Percentiles rank a stretch among this genome's conserved stretches.
These are phyloP conservation scores for Halictus quadricinctus DNA, from an alignment of 2,888 invertebrate species.

Conservation along the genomic window DNA sequence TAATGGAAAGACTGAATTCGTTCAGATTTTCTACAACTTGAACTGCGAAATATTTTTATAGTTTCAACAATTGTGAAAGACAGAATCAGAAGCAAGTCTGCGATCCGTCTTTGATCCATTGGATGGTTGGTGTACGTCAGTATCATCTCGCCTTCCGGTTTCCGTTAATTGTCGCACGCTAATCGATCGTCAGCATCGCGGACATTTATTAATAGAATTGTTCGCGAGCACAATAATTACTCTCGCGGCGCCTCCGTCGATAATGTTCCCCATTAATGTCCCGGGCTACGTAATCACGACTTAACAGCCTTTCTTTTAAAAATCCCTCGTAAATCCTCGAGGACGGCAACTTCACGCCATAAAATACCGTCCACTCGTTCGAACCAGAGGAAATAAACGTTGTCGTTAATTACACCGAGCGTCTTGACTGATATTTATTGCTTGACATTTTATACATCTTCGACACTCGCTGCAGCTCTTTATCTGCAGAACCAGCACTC, in stretches of 20 bases:
- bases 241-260: background rate
- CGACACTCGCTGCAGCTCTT: background rate
- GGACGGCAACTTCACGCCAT: slow-evolving; percentile 63
- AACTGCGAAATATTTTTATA: too few species aligned
- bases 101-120: background rate
- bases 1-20: too few species aligned
- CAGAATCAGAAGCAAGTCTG: background rate
- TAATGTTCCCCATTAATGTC: slow-evolving; percentile 9
- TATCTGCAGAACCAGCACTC: background rate
- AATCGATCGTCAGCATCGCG: background rate
- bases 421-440: slow-evolving; percentile 12
- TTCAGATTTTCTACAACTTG: too few species aligned
- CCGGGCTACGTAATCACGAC: slow-evolving; percentile 8
- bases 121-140: background rate
- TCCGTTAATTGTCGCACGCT: background rate
- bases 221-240: background rate
- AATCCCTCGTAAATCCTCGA: slow-evolving; percentile 53
- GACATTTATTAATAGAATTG: background rate
- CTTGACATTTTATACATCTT: slow-evolving; percentile 2
- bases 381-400: slow-evolving; percentile 16
- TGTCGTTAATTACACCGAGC: slow-evolving; percentile 19
- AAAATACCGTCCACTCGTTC: slow-evolving; percentile 29
- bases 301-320: slow-evolving; percentile 24
- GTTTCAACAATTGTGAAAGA: background rate
- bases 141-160: background rate